Evolutionary conservation across 2,888 invertebrate species (phyloP), one percentile per base, ranked within the genome.

Genomic region (Diaphora mendica): DNA sequence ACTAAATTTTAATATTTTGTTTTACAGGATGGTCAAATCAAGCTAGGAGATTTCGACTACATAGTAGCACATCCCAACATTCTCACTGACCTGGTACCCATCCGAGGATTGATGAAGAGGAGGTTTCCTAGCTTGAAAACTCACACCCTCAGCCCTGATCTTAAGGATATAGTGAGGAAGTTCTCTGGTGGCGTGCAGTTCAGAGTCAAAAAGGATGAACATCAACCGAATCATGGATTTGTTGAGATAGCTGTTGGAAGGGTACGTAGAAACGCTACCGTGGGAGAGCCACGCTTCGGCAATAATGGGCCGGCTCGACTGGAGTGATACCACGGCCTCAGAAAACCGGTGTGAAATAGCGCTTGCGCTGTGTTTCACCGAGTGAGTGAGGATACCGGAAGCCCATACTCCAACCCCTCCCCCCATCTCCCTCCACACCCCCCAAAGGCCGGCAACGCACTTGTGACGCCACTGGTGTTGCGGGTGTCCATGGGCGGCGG

Each of bases 51-150:
- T 81, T 98, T 97, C 88, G 97, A 98, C 84, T 97, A 96, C 86
- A 88, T 98, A 13, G 93, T 99, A 23, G 97, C 98, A 0, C 98
- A 98, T 93, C 97, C 98, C 0, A 97, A 97, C 87, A 97, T 98
- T 77, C 90, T 98, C 69, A 96, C 98, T 0, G 98, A 98, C 71
- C 88, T 99, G 59, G 96, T 98, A 2, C 95, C 96, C 0, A 94
- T 99, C 74, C 96, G 98, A 78, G 98, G 98, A 3, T 88, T 98
- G 66, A 94, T 99, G 96, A 98, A 97, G 86, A 96, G 94, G 77
- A 97, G 96, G 84, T 98, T 98, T 91, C 99, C 99, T 0, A 97
- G 96, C 84, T 92, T 96, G 0, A 90, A 96, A 85, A 81, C 85
- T 62, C 98, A 98, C 62, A 98, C 97, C 1, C 87, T 99, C 33